Evolutionary conservation across 2,113 vertebrate genomes (phyloP).

Genomic region (Hippocampus mohnikei): DNA sequence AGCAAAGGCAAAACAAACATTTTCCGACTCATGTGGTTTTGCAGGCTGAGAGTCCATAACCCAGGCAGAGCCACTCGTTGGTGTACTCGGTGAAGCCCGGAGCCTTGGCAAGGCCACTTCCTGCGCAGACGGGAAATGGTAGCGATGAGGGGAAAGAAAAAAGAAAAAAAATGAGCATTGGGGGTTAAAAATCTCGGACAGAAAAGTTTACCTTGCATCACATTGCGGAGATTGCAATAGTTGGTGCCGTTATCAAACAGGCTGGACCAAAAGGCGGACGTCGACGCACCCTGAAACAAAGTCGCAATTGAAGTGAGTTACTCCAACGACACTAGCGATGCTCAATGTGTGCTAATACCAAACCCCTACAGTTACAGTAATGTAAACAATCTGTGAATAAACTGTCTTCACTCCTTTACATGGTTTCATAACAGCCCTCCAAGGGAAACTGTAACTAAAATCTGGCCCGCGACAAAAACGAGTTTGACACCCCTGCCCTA

Average conservation of each 20-base stretch:
- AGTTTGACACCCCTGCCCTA: too few relatives aligned
- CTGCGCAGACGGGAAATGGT: constrained; percentile 27
- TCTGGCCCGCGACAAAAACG: too few relatives aligned
- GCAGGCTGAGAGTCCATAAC: constrained; percentile 29
- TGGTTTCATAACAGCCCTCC: too few relatives aligned
- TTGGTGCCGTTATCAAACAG: constrained; percentile 58
- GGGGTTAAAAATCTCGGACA: background rate
- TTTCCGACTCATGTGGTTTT: constrained; percentile 20
- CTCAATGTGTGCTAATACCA: too few relatives aligned
- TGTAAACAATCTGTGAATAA: too few relatives aligned
- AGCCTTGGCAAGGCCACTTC: constrained; percentile 52
- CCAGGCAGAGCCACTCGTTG: constrained; percentile 60
- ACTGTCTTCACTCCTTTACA: too few relatives aligned
- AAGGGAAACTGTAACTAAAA: too few relatives aligned
- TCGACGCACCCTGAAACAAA: constrained; percentile 41
- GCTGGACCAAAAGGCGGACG: constrained; percentile 44
- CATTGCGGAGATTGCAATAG: constrained; percentile 57
- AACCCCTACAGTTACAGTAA: too few relatives aligned
- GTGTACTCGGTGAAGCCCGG: constrained; percentile 52
- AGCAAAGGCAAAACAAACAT: background rate
- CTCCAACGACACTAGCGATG: background rate
- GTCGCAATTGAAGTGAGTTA: background rate
- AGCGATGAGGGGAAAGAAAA: background rate
- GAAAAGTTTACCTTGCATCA: constrained; percentile 35
- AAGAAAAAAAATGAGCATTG: background rate